A percentile compares a stretch with the other conserved stretches of the same genome.
Conservation (phyloP, 1,140 invertebrate genomes). For the Trichonephila clavata region DNA sequence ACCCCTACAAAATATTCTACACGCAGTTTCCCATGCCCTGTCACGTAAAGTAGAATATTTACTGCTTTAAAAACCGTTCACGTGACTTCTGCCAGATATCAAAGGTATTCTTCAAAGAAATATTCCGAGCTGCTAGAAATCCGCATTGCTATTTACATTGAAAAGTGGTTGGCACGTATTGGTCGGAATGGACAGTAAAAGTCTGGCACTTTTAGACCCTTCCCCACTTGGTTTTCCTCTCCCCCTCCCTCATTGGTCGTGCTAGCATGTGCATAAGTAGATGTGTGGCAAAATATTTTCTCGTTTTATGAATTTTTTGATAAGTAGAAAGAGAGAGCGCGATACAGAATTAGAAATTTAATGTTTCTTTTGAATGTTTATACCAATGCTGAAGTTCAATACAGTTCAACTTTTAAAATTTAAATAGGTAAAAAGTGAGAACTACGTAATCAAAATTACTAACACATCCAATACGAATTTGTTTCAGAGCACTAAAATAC, state of each 20-base stretch:
- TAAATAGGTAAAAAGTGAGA: too few species aligned
- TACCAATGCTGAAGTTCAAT: too few species aligned
- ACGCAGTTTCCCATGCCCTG: slow-evolving; percentile 2
- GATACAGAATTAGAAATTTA: too few species aligned
- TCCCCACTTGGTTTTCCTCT: too few species aligned
- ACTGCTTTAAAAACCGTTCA: neutral
- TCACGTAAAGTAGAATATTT: slow-evolving; percentile 40
- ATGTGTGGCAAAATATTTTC: neutral
- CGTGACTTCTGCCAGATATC: slow-evolving; percentile 19
- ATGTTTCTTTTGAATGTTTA: too few species aligned
- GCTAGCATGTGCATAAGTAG: neutral
- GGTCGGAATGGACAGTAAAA: slow-evolving; percentile 6
- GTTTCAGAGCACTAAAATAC: too few species aligned
- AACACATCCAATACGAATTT: too few species aligned
- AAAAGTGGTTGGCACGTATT: slow-evolving; percentile 29
- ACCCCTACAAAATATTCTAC: neutral
- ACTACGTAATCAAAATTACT: too few species aligned
- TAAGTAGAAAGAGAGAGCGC: too few species aligned
- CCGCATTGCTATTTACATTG: slow-evolving; percentile 20
- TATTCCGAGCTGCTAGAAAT: slow-evolving; percentile 6
- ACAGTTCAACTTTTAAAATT: too few species aligned
- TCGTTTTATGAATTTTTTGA: neutral
- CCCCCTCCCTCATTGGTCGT: neutral
- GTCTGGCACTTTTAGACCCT: neutral
- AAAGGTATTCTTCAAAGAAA: slow-evolving; percentile 24